Percentiles rank a stretch among this genome's conserved stretches.
Evolutionary conservation across 2,113 vertebrate genomes (phyloP).

Genomic region (Turdus rufiventris): DNA sequence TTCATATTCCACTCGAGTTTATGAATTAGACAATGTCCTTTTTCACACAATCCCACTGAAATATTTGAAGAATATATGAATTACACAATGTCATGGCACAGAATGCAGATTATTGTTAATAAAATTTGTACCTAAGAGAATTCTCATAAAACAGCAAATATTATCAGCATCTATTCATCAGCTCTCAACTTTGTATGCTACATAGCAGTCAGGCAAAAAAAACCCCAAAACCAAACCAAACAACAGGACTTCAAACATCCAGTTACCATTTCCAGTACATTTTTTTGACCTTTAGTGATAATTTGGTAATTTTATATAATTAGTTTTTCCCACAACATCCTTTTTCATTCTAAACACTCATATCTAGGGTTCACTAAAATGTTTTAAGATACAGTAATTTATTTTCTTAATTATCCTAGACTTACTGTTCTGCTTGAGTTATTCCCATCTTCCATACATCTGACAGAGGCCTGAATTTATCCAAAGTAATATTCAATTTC

Average conservation of each 20-base stretch:
- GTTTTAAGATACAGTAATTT: background rate
- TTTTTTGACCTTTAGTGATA: background rate
- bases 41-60: background rate
- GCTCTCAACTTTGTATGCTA: background rate
- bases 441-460: background rate
- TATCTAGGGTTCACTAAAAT: background rate
- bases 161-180: background rate
- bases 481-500: background rate
- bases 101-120: background rate
- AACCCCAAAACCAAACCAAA: background rate
- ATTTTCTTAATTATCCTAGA: background rate
- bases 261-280: background rate
- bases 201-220: background rate
- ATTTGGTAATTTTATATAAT: background rate
- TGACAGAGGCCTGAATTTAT: background rate
- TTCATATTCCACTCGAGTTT: background rate
- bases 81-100: background rate
- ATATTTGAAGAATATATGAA: background rate
- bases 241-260: background rate
- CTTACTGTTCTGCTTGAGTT: background rate
- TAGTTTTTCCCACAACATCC: background rate
- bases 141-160: background rate
- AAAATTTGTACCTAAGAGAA: background rate
- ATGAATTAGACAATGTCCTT: background rate
- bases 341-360: background rate